Evolutionary conservation across 1,140 invertebrate genomes (phyloP), one percentile per base, ranked within the genome.

Genomic region (Centruroides vittatus): DNA sequence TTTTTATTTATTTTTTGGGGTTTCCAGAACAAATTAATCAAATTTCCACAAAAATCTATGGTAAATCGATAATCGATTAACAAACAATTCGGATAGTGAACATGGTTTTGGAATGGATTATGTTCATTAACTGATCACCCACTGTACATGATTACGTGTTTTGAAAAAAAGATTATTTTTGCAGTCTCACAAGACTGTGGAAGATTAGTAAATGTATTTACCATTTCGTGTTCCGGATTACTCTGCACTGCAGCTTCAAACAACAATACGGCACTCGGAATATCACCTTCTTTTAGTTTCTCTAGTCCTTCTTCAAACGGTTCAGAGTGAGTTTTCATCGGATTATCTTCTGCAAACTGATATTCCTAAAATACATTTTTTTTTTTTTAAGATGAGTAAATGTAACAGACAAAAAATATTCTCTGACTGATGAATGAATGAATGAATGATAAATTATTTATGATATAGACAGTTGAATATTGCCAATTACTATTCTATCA

Each of bases 171-270:
- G 1, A 53, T 10, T 23, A 12, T 53, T 53, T 23, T 53, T 3
- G 2, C 11, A 8, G 7, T 23, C 13, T 23, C 3, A 11, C 13
- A 52, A 59, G 13, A 41, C 35, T 9, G 23, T 23, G 23, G 2
- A 23, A 23, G 23, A 23, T 23, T 23, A 23, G 23, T 23, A 41
- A 41, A 41, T 41, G 0, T 78, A 88, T 88, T 91, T 46, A 88
- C 87, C 73, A 93, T 84, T 0, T 81, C 72, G 72, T 90, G 86
- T 47, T 85, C 78, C 4, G 86, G 82, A 62, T 91, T 78, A 72
- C 93, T 85, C 72, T 93, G 86, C 7, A 86, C 89, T 50, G 93
- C 93, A 59, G 91, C 89, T 79, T 99, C 96, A 77, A 98, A 98
- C 69, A 93, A 88, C 4, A 99, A 75, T 2, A 98, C 93, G 35